Percentiles rank a stretch among this genome's conserved stretches.
These are phyloP conservation scores for Sarcophaga bullata DNA, from an alignment of 1,140 invertebrate genomes.

Conservation along the genomic window DNA sequence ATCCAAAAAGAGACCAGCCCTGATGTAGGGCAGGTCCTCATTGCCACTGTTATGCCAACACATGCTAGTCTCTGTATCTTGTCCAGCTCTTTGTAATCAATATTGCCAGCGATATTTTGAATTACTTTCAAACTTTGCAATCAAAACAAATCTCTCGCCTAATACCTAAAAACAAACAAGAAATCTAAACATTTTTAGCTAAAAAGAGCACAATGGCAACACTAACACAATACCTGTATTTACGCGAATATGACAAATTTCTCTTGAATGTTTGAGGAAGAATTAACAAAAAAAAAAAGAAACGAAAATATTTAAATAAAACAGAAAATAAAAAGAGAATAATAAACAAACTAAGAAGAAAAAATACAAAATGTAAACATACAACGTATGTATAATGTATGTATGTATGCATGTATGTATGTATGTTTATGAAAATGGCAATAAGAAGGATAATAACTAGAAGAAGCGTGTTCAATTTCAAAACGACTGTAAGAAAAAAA, in stretches of 20 bases:
- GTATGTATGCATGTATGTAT: neutral
- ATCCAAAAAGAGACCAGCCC: too few relatives aligned
- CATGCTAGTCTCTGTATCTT: too few relatives aligned
- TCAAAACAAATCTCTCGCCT: too few relatives aligned
- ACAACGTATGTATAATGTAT: neutral
- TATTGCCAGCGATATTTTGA: too few relatives aligned
- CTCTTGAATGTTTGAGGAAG: conserved; percentile 2
- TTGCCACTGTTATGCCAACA: too few relatives aligned
- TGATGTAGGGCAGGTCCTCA: too few relatives aligned
- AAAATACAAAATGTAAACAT: neutral
- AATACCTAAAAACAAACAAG: too few relatives aligned
- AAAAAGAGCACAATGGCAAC: too few relatives aligned
- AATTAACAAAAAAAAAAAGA: neutral
- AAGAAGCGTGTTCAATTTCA: conserved; percentile 22
- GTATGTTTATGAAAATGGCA: neutral
- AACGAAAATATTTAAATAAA: neutral
- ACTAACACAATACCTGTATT: too few relatives aligned
- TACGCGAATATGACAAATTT: neutral
- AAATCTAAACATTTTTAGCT: too few relatives aligned
- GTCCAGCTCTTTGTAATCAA: too few relatives aligned
- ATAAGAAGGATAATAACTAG: conserved; percentile 17
- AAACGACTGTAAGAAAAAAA: neutral
- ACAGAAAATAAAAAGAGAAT: neutral
- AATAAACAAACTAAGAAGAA: neutral
- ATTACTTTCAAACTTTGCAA: too few relatives aligned